Percentiles rank a stretch among this genome's conserved stretches.
Conservation (phyloP, 1,140 invertebrate genomes). For the Drosophila orosa region DNA sequence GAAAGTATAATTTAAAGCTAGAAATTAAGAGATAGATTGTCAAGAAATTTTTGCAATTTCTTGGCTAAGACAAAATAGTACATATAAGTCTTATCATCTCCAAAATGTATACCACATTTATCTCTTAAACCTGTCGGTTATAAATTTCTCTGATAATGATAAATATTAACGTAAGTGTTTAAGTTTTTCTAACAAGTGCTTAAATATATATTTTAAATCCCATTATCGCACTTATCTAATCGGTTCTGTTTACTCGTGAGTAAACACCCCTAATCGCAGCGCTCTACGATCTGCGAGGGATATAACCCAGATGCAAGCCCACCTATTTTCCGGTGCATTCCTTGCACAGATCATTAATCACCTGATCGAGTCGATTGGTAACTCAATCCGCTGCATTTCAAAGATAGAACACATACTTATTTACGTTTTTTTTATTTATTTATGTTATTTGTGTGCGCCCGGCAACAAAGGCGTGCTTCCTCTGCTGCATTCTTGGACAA, state of each 20-base stretch:
- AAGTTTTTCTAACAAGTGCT: neutral
- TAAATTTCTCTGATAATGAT: neutral
- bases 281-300: slow-evolving; percentile 25
- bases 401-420: slow-evolving; percentile 26
- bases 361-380: slow-evolving; percentile 22
- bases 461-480: slow-evolving; percentile 51
- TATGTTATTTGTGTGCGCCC: slow-evolving; percentile 19
- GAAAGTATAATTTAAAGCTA: too few species aligned
- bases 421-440: too few species aligned
- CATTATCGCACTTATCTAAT: slow-evolving; percentile 15
- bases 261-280: slow-evolving; percentile 18
- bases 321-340: slow-evolving; percentile 29
- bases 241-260: slow-evolving; percentile 18
- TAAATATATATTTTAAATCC: slow-evolving; percentile 7
- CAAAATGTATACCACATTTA: neutral
- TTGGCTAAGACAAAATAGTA: neutral
- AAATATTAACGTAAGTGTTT: neutral
- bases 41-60: neutral
- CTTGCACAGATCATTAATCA: slow-evolving; percentile 45
- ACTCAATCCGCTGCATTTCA: slow-evolving; percentile 38
- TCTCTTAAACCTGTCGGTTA: neutral
- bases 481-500: slow-evolving; percentile 55
- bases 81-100: neutral
- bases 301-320: slow-evolving; percentile 25
- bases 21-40: too few species aligned